These are phyloP conservation scores for Prionailurus viverrinus DNA, from an alignment of 2,113 vertebrate species.

Conservation along the genomic window DNA sequence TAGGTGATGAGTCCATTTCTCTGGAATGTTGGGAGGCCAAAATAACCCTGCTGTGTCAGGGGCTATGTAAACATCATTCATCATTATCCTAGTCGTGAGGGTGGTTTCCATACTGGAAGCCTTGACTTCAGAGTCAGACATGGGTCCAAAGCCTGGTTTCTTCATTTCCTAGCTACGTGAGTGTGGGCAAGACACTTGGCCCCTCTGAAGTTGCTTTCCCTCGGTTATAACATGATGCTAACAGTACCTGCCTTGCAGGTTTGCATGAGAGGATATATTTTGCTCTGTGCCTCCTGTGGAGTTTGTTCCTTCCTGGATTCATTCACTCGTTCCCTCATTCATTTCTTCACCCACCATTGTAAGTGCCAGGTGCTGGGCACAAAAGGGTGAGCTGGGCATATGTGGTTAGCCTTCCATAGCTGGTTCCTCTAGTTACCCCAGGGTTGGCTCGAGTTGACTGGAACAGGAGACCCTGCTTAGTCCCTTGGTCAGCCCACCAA, in stretches of 20 bases:
- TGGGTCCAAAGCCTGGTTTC: neutral
- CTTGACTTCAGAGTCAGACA: neutral
- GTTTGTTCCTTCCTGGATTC: neutral
- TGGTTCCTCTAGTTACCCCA: neutral
- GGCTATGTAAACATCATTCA: neutral
- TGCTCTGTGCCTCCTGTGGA: neutral
- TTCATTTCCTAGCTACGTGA: neutral
- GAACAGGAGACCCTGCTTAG: neutral
- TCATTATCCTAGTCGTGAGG: neutral
- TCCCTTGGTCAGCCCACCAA: neutral
- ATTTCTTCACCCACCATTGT: fast-evolving
- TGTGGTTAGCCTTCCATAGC: neutral
- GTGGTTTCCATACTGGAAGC: neutral
- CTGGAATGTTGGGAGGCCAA: neutral
- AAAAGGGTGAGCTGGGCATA: fast-evolving
- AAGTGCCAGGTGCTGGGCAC: fast-evolving
- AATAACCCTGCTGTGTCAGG: neutral
- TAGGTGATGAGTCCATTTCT: neutral
- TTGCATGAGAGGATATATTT: neutral
- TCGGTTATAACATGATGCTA: fast-evolving
- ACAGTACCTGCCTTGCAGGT: neutral
- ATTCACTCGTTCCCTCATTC: neutral
- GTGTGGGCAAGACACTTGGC: neutral
- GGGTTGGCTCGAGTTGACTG: neutral
- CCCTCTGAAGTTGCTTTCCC: neutral